These are phyloP conservation scores for Drosophila pseudotakahashii DNA, from an alignment of 2,888 invertebrate species.

Conservation along the genomic window DNA sequence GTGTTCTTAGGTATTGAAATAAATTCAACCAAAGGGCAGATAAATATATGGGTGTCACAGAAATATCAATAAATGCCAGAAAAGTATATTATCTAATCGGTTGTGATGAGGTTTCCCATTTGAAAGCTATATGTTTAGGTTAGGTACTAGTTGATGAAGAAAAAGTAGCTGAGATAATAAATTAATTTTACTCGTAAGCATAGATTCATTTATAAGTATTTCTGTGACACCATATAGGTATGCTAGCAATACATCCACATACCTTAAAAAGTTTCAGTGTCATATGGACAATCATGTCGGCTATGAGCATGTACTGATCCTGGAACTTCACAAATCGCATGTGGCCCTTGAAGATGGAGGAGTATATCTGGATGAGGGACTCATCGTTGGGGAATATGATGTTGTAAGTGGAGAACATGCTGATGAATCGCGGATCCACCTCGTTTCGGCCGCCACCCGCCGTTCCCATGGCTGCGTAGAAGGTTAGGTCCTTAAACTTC, in stretches of 20 bases:
- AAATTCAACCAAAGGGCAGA: constrained; percentile 2
- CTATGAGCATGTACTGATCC: constrained; percentile 87
- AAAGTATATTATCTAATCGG: not conserved
- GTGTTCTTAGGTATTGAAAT: constrained; percentile 18
- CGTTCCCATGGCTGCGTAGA: constrained; percentile 93
- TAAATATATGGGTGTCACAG: constrained; percentile 2
- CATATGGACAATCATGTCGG: constrained; percentile 89
- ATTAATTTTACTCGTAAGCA: too few species aligned
- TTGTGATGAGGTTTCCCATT: not conserved
- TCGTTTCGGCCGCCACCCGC: constrained; percentile 96
- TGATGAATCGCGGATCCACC: constrained; percentile 95
- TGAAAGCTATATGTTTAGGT: too few species aligned
- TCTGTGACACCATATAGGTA: not conserved
- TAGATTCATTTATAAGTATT: too few species aligned
- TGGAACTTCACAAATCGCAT: constrained; percentile 87
- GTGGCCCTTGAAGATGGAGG: constrained; percentile 92
- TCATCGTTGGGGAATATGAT: constrained; percentile 92
- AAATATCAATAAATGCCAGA: not conserved
- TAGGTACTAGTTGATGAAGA: too few species aligned
- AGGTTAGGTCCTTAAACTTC: constrained; percentile 90
- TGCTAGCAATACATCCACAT: constrained; percentile 14
- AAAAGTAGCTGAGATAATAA: too few species aligned
- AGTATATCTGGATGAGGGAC: constrained; percentile 92
- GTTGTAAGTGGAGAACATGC: constrained; percentile 95
- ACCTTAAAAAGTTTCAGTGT: constrained; percentile 94